These are phyloP conservation scores for Neuroterus valhalla DNA, from an alignment of 1,140 invertebrate species.

Conservation along the genomic window DNA sequence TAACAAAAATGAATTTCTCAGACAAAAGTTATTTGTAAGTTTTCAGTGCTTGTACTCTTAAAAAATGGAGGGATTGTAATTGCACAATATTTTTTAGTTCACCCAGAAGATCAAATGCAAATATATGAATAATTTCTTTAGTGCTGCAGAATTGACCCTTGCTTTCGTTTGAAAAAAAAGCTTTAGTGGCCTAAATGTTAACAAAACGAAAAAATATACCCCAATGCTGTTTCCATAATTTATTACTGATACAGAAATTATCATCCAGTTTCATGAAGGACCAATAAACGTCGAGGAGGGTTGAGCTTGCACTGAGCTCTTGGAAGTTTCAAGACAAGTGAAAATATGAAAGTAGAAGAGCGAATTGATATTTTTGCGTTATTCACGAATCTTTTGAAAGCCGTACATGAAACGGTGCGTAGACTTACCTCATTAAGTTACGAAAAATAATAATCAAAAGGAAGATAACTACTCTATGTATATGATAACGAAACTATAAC, in stretches of 20 bases:
- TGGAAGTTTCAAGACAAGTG: not conserved
- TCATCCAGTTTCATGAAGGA: not conserved
- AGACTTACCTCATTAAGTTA: constrained; percentile 48
- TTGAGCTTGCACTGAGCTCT: constrained; percentile 6
- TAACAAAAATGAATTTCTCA: not conserved
- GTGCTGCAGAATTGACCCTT: not conserved
- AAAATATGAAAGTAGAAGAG: constrained; percentile 11
- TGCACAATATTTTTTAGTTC: not conserved
- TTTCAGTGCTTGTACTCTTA: not conserved
- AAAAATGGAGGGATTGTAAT: not conserved
- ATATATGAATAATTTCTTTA: not conserved
- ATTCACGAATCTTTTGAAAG: not conserved
- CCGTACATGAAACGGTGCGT: constrained; percentile 15
- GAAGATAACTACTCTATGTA: constrained; percentile 42
- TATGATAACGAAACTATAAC: constrained; percentile 10
- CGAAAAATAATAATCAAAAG: constrained; percentile 46
- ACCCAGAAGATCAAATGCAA: not conserved
- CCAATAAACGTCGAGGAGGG: constrained; percentile 1
- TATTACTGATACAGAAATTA: not conserved
- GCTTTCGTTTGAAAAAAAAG: not conserved
- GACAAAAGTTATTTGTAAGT: not conserved
- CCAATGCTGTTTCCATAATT: not conserved
- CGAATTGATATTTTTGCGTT: constrained; percentile 11
- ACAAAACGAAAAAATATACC: not conserved
- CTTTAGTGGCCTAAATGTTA: not conserved